These are phyloP conservation scores for Thymelicus lineola DNA, from an alignment of 2,888 invertebrate genomes.

Conservation along the genomic window DNA sequence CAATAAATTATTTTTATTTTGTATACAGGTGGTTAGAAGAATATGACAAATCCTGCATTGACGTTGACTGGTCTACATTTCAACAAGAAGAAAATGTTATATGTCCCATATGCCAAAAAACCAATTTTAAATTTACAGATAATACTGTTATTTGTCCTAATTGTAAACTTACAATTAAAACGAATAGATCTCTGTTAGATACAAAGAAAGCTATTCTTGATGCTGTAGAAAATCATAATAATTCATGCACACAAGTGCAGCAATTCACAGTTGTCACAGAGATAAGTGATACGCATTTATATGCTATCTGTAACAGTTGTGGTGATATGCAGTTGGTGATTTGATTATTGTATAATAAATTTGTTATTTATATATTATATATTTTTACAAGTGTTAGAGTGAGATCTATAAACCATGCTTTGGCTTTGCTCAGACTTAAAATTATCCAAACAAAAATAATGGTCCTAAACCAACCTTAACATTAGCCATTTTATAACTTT, in stretches of 20 bases:
- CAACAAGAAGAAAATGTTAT: constrained; percentile 71
- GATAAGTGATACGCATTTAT: constrained; percentile 65
- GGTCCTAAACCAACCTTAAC: no score
- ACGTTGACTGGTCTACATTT: constrained; percentile 70
- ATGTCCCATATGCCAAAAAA: constrained; percentile 82
- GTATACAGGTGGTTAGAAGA: constrained; percentile 70
- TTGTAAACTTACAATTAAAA: constrained; percentile 67
- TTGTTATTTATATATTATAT: background rate
- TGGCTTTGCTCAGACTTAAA: no score
- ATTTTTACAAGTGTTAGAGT: background rate
- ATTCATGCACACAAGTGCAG: constrained; percentile 56
- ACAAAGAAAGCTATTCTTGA: constrained; percentile 59
- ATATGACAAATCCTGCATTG: constrained; percentile 71
- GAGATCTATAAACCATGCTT: no score
- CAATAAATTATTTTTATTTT: constrained; percentile 4
- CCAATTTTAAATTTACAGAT: constrained; percentile 56
- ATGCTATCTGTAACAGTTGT: constrained; percentile 70
- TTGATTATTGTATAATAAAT: constrained; percentile 43
- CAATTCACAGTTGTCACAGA: constrained; percentile 67
- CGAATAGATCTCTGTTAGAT: constrained; percentile 56
- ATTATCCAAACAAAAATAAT: no score
- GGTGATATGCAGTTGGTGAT: constrained; percentile 65
- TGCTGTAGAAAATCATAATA: constrained; percentile 63
- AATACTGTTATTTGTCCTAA: constrained; percentile 56
- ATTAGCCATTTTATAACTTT: no score